These are phyloP conservation scores for Taenaris catops DNA, from an alignment of 2,888 invertebrate species.

Conservation along the genomic window DNA sequence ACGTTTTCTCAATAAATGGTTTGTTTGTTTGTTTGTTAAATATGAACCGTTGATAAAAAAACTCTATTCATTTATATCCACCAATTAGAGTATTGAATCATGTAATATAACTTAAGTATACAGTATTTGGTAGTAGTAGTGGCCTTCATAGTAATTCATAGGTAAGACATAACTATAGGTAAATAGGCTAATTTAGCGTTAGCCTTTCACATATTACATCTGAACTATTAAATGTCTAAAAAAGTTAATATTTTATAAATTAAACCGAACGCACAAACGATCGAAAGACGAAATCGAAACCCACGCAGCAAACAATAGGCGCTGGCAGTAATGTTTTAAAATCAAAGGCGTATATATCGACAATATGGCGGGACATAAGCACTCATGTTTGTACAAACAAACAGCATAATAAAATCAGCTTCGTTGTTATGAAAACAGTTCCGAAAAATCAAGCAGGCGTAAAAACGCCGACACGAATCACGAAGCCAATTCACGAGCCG, in stretches of 20 bases:
- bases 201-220: too few species aligned
- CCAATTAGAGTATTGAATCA: too few species aligned
- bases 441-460: slow-evolving; percentile 54
- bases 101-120: too few species aligned
- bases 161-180: too few species aligned
- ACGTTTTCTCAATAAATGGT: too few species aligned
- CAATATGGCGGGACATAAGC: slow-evolving; percentile 19
- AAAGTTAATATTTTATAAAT: not conserved
- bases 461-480: slow-evolving; percentile 44
- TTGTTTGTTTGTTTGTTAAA: too few species aligned
- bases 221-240: too few species aligned
- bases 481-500: slow-evolving; percentile 53
- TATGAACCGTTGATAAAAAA: too few species aligned
- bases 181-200: too few species aligned
- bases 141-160: too few species aligned
- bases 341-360: slow-evolving; percentile 18
- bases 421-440: slow-evolving; percentile 30
- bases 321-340: slow-evolving; percentile 9
- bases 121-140: too few species aligned
- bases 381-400: slow-evolving; percentile 25
- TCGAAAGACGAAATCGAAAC: not conserved
- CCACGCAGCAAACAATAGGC: slow-evolving; percentile 4
- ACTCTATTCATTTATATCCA: too few species aligned
- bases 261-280: slow-evolving; percentile 2
- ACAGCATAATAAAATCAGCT: slow-evolving; percentile 26